Base-by-base conservation (phyloP, 2,113 vertebrate genomes). In the Pelecanoides urinatrix region DNA sequence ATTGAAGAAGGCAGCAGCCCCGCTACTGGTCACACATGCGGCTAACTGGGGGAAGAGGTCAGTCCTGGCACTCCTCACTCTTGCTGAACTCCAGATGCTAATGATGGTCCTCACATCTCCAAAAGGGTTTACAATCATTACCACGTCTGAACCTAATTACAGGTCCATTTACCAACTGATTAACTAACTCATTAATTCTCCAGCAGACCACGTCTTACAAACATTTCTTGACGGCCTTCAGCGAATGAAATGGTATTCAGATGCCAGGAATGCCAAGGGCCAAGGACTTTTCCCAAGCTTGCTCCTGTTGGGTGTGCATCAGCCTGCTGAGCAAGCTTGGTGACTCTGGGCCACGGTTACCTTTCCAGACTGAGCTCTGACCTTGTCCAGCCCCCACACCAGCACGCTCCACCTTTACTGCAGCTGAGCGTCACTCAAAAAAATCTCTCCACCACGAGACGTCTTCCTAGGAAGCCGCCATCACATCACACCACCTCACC, bases 11-110 rank as follows among this genome's bases (percentile, higher is more conserved):
- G 47, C 21, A 38, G 32, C 47, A 22, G n/a, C 9, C 16, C 11
- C 0, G 0, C 36, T 27, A 2, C 26, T 5, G 73, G 61, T 55
- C 30, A 6, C 55, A 11, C 21, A 4, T 0, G 5, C 6, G 26
- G 58, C 22, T 55, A 34, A 25, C 18, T 2, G 11, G 3, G 9
- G 6, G 11, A 7, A 16, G 40, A 20, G 49, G 22, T 26, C 0
- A 19, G 42, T 6, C 22, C 47, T 0, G n/a, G 16, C 9, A 9
- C 20, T 38, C 55, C 38, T 82, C 36, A 2, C 11, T 36, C 55
- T 8, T 13, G 18, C 11, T 29, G n/a, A 56, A 2, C 53, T 86
- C 49, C 59, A 61, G 18, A 34, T 34, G 29, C 17, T 38, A n/a
- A 13, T 1, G 9, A 55, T 0, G 3, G n/a, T 16, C 11, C 45